These are phyloP conservation scores for Indicator maculatus DNA, from an alignment of 2,113 vertebrate species.

Conservation along the genomic window DNA sequence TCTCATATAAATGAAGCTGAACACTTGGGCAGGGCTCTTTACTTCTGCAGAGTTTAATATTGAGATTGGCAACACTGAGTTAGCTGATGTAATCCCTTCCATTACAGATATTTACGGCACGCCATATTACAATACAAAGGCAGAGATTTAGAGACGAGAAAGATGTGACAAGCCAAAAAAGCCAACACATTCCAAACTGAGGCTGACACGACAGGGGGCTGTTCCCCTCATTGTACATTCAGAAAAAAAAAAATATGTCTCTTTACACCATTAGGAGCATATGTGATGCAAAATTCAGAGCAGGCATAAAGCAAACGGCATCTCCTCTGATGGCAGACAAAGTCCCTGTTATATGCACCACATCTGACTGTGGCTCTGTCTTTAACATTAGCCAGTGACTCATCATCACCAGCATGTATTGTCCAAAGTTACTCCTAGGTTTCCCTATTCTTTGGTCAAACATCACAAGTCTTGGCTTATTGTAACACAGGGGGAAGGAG, in stretches of 20 bases:
- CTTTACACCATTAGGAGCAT: neutral
- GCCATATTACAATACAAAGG: slow-evolving; percentile 8
- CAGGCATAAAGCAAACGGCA: neutral
- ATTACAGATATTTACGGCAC: slow-evolving; percentile 49
- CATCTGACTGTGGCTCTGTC: neutral
- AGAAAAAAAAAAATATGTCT: neutral
- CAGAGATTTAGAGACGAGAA: slow-evolving; percentile 3
- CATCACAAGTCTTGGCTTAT: slow-evolving; percentile 1
- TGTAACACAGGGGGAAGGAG: neutral
- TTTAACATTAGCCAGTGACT: neutral
- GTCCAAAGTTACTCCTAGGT: slow-evolving; percentile 3
- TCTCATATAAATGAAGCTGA: slow-evolving; percentile 49
- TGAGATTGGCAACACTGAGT: slow-evolving; percentile 48
- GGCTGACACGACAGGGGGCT: neutral
- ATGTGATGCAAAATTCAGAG: neutral
- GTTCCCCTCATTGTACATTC: neutral
- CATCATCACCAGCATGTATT: slow-evolving; percentile 5
- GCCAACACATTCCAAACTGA: neutral
- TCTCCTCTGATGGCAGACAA: neutral
- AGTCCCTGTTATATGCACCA: neutral
- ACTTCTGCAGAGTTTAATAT: slow-evolving; percentile 57
- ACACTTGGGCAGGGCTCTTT: slow-evolving; percentile 57
- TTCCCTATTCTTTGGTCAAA: slow-evolving; percentile 14
- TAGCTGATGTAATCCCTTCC: slow-evolving; percentile 63
- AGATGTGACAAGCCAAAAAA: slow-evolving; percentile 35